Evolutionary conservation across 2,113 vertebrate species (phyloP).

Genomic region (Aramus guarauna): DNA sequence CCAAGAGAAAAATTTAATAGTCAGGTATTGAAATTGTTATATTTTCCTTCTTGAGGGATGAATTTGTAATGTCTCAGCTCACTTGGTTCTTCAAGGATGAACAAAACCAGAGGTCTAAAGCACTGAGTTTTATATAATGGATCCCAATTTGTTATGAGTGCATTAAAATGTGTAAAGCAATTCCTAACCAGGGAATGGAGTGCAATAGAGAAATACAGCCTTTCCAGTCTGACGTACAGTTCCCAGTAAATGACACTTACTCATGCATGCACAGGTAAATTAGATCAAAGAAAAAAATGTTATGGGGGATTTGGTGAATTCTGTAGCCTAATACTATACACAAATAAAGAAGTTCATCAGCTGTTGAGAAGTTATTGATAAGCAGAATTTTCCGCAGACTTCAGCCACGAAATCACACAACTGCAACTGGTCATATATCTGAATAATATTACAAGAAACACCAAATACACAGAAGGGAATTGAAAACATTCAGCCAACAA

Average conservation of each 20-base stretch:
- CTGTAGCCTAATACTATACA: background rate
- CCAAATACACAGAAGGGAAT: background rate
- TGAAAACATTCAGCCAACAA: conserved; percentile 6
- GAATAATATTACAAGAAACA: conserved; percentile 1
- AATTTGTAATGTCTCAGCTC: background rate
- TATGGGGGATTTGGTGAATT: background rate
- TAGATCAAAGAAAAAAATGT: background rate
- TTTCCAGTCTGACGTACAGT: background rate
- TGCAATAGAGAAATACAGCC: background rate
- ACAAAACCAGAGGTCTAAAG: background rate
- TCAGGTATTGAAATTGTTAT: background rate
- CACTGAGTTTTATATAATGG: background rate
- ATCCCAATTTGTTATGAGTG: background rate
- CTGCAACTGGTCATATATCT: conserved; percentile 15
- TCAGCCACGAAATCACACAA: background rate
- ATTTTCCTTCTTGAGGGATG: background rate
- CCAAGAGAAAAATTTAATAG: background rate
- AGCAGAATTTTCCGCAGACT: background rate
- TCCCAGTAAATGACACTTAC: background rate
- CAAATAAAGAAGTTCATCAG: background rate
- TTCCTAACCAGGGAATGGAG: background rate
- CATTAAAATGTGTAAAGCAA: background rate
- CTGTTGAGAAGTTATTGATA: background rate
- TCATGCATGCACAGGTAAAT: background rate
- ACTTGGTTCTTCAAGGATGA: background rate